Conservation (phyloP, 2,113 vertebrate species). For the Psittacus erithacus region DNA sequence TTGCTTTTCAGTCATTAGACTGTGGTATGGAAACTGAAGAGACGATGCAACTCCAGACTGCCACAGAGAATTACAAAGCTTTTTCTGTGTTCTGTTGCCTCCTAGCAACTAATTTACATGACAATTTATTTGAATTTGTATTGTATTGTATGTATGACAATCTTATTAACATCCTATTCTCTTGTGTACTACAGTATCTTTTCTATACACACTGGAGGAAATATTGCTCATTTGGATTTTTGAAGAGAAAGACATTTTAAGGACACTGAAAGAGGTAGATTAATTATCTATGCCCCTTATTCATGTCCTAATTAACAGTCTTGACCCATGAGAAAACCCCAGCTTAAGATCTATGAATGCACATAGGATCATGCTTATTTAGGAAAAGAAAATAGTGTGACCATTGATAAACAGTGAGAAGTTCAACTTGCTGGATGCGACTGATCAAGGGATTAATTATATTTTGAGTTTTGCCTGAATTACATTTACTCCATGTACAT, state of each 20-base stretch:
- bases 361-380: slow-evolving; percentile 1
- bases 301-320: slow-evolving; percentile 39
- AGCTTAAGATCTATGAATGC: slow-evolving; percentile 26
- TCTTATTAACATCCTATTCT: slow-evolving; percentile 52
- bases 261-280: slow-evolving; percentile 16
- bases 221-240: slow-evolving; percentile 25
- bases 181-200: neutral
- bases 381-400: neutral
- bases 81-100: slow-evolving; percentile 30
- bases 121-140: slow-evolving; percentile 40
- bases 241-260: slow-evolving; percentile 39
- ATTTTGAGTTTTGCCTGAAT: slow-evolving; percentile 10
- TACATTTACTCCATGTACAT: neutral
- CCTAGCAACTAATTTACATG: slow-evolving; percentile 55
- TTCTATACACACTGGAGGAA: slow-evolving; percentile 6
- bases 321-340: slow-evolving; percentile 35
- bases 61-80: neutral
- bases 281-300: slow-evolving; percentile 23
- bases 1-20: neutral
- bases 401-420: neutral
- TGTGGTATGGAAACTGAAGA: neutral
- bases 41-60: neutral
- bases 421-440: neutral
- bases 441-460: slow-evolving; percentile 3
- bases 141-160: slow-evolving; percentile 17